Evolutionary conservation across 2,888 invertebrate species (phyloP).

Genomic region (Omphaloscelis lunosa): DNA sequence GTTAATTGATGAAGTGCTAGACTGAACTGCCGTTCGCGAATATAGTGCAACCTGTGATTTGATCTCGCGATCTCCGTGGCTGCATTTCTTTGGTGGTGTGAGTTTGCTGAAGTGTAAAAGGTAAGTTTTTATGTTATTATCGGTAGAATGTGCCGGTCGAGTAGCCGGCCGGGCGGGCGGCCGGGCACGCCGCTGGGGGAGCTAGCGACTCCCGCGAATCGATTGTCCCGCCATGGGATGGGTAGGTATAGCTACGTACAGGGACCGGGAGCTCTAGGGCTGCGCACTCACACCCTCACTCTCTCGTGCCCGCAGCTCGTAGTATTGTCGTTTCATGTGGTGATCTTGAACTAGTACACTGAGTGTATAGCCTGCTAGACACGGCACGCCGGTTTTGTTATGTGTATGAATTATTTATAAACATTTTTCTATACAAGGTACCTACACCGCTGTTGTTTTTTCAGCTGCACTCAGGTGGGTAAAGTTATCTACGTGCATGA

Average conservation of each 20-base stretch:
- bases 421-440: conserved; percentile 61
- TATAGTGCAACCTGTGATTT: conserved; percentile 85
- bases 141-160: conserved; percentile 74
- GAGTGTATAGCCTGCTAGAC: conserved; percentile 56
- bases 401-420: conserved; percentile 80
- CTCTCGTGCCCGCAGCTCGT: conserved; percentile 71
- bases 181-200: conserved; percentile 80
- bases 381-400: conserved; percentile 70
- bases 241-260: conserved; percentile 67
- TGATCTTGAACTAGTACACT: conserved; percentile 79
- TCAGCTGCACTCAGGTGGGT: conserved; percentile 65
- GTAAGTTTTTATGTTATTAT: conserved; percentile 84
- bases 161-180: conserved; percentile 64
- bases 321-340: conserved; percentile 78
- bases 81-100: conserved; percentile 85
- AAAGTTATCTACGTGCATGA: conserved; percentile 41
- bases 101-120: conserved; percentile 86
- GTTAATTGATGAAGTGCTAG: conserved; percentile 83
- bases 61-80: conserved; percentile 86
- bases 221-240: conserved; percentile 82
- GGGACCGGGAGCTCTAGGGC: conserved; percentile 66
- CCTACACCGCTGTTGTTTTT: conserved; percentile 68
- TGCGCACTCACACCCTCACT: conserved; percentile 79
- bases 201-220: conserved; percentile 82
- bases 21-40: conserved; percentile 74